These are phyloP conservation scores for Fukomys damarensis DNA, from an alignment of 2,113 vertebrate species.

Conservation along the genomic window DNA sequence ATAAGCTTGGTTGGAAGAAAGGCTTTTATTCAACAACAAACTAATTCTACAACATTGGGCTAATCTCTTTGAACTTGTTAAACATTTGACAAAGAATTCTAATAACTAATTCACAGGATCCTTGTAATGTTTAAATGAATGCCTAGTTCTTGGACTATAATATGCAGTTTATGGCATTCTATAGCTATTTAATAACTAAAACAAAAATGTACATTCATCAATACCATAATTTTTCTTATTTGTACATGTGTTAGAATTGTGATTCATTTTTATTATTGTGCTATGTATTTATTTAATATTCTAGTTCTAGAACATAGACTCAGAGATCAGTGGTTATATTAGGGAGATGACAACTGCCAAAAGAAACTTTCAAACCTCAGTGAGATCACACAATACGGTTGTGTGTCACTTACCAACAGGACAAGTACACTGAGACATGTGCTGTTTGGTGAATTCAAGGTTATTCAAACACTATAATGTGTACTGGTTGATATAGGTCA, in stretches of 20 bases:
- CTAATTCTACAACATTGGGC: neutral
- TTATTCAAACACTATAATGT: neutral
- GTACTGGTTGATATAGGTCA: neutral
- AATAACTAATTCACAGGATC: neutral
- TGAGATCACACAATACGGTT: neutral
- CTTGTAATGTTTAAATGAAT: neutral
- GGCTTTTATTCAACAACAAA: neutral
- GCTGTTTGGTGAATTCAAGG: neutral
- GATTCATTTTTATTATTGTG: neutral
- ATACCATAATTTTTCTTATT: neutral
- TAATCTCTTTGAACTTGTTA: neutral
- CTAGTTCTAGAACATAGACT: neutral
- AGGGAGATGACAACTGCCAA: neutral
- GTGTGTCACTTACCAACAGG: neutral
- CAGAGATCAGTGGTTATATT: neutral
- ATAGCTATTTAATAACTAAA: constrained; percentile 13
- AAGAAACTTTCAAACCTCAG: neutral
- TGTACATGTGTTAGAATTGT: neutral
- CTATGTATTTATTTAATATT: neutral
- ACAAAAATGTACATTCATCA: neutral
- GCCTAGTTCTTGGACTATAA: neutral
- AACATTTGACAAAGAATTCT: neutral
- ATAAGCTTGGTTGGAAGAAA: neutral
- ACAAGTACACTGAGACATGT: neutral
- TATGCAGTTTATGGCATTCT: neutral